Conservation (phyloP, 1,140 invertebrate species). For the Ceratina australensis region DNA sequence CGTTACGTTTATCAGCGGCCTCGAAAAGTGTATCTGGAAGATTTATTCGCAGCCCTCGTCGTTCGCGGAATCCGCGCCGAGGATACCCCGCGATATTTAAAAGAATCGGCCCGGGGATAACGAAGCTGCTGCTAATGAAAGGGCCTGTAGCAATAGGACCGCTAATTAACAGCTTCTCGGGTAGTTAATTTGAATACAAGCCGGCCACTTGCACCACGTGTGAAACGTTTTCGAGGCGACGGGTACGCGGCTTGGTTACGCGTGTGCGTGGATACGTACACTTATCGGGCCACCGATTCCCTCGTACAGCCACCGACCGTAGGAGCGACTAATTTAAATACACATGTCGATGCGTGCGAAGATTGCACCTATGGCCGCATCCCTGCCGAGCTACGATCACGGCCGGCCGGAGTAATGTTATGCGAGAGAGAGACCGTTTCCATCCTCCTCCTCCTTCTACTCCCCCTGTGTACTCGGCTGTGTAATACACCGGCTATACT, state of each 20-base stretch:
- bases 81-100: conserved; percentile 46
- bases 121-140: conserved; percentile 70
- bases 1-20: neutral
- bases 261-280: conserved; percentile 47
- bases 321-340: conserved; percentile 79
- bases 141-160: conserved; percentile 67
- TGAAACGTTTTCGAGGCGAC: conserved; percentile 34
- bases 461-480: conserved; percentile 19
- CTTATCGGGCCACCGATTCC: conserved; percentile 46
- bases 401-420: conserved; percentile 54
- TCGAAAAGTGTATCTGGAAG: neutral
- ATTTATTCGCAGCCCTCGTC: neutral
- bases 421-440: conserved; percentile 16
- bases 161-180: conserved; percentile 76
- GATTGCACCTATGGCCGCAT: conserved; percentile 73
- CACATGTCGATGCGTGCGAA: conserved; percentile 78
- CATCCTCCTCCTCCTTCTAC: neutral
- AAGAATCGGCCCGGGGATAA: conserved; percentile 60
- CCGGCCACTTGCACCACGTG: conserved; percentile 59
- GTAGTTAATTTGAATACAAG: conserved; percentile 75
- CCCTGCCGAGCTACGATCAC: conserved; percentile 51
- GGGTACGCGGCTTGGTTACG: conserved; percentile 9
- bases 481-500: conserved; percentile 37
- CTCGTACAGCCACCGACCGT: conserved; percentile 65
- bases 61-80: neutral